A percentile compares a stretch with the other conserved stretches of the same genome.
Evolutionary conservation across 92 coral and sea anemone genomes (phyloP).

Genomic region (Muricea muricata): DNA sequence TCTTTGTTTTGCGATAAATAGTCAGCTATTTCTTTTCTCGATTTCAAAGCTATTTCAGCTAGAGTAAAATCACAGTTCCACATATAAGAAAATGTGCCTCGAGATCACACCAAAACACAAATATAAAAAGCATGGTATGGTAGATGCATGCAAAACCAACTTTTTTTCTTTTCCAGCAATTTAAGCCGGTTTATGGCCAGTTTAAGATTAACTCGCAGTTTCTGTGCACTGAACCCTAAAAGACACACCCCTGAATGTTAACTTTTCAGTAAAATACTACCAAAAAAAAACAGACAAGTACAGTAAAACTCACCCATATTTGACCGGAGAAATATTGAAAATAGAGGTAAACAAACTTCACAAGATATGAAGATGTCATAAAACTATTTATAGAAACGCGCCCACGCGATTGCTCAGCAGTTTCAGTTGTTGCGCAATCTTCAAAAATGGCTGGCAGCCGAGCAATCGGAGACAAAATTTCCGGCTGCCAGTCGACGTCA

Average conservation of each 20-base stretch:
- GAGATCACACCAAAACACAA: no score
- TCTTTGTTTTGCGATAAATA: conserved; percentile 87
- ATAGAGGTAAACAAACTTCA: background rate
- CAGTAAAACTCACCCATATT: conserved; percentile 14
- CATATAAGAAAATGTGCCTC: no score
- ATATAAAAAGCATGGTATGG: no score
- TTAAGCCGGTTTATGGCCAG: conserved; percentile 92
- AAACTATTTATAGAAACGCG: conserved; percentile 40
- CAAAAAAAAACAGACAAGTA: background rate
- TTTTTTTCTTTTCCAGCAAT: conserved; percentile 94
- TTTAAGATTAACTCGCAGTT: conserved; percentile 89
- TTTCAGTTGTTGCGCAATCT: background rate
- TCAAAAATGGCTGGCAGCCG: background rate
- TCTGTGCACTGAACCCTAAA: conserved; percentile 91
- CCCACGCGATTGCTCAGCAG: conserved; percentile 26
- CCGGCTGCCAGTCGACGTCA: no score
- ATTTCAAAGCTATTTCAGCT: conserved; percentile 94
- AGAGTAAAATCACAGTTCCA: no score
- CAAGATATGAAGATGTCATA: conserved; percentile 6
- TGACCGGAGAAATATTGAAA: background rate
- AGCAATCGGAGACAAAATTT: no score
- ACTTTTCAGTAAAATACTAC: background rate
- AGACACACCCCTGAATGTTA: conserved; percentile 15
- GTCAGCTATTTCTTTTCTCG: conserved; percentile 94
- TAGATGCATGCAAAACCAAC: conserved; percentile 68